These are phyloP conservation scores for Callocephalon fimbriatum DNA, from an alignment of 2,113 vertebrate species.

Conservation along the genomic window DNA sequence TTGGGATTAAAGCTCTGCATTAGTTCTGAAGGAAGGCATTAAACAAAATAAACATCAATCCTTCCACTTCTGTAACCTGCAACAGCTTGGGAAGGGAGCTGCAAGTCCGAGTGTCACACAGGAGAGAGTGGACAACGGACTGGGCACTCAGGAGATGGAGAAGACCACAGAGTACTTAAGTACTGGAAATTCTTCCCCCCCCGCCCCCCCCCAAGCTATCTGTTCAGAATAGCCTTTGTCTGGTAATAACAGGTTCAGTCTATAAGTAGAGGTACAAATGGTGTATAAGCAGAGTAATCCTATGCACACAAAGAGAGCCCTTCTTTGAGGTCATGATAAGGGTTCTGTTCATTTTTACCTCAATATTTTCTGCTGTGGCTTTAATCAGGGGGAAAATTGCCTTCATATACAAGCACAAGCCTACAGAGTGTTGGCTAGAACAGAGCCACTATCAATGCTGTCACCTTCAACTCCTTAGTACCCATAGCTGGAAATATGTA, in stretches of 20 bases:
- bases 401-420: background rate
- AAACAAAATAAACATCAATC: background rate
- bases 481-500: background rate
- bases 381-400: background rate
- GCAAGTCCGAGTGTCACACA: background rate
- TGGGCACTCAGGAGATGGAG: background rate
- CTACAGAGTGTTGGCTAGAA: background rate
- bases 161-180: background rate
- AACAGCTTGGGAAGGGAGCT: background rate
- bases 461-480: slow-evolving; percentile 11
- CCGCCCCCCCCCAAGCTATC: background rate
- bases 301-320: background rate
- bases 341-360: background rate
- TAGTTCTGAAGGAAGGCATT: slow-evolving; percentile 49
- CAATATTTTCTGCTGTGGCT: background rate
- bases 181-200: background rate
- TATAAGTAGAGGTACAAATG: background rate
- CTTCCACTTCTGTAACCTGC: slow-evolving; percentile 22
- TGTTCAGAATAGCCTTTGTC: background rate
- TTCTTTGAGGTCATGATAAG: background rate
- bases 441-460: background rate
- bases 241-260: background rate
- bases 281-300: background rate
- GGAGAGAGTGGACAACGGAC: background rate
- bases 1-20: slow-evolving; percentile 70